Evolutionary conservation across 1,140 invertebrate species (phyloP), one percentile per base, ranked within the genome.

Genomic region (Chrysoperla carnea): DNA sequence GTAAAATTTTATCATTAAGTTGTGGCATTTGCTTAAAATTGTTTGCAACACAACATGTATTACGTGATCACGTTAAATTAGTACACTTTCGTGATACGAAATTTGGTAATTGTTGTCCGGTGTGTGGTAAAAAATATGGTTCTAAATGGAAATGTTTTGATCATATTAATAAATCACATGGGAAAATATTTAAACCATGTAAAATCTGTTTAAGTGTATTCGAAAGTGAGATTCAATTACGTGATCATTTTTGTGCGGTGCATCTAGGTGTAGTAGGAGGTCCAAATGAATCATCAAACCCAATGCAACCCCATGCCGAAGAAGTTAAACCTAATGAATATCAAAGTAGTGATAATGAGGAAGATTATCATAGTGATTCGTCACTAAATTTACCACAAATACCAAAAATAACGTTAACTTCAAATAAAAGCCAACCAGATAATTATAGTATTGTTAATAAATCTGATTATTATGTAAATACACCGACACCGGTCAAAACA

Each of bases 141-240:
- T 70, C 64, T 0, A 72, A 71, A 39, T 72, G 70, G 64, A 75
- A 75, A 49, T 69, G 72, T 0, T 68, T 69, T 12, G 70, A 74
- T 48, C 73, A 76, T 46, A 62, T 73, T n/a, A 70, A 70, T 43
- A 73, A 73, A 44, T 69, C 66, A 29, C 73, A 76, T 44, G 70
- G 70, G 0, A 61, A 68, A 40, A 68, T 70, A 12, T 74, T 73
- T 41, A 62, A 62, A 23, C 70, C 69, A 1, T 76, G 73, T 45
- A 72, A 70, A 50, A 63, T 67, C 6, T 76, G 73, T 52, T 53
- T 74, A 14, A 66, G 69, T 29, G 66, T 75, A 6, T 75, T 73
- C 41, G 66, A 62, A 0, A 62, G 58, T 2, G 65, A 70, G 43
- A 53, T 62, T 6, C 60, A 68, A 29, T 54, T 74, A 12, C 59